These are phyloP conservation scores for Thecophora atra DNA, from an alignment of 2,888 invertebrate species.

Conservation along the genomic window DNA sequence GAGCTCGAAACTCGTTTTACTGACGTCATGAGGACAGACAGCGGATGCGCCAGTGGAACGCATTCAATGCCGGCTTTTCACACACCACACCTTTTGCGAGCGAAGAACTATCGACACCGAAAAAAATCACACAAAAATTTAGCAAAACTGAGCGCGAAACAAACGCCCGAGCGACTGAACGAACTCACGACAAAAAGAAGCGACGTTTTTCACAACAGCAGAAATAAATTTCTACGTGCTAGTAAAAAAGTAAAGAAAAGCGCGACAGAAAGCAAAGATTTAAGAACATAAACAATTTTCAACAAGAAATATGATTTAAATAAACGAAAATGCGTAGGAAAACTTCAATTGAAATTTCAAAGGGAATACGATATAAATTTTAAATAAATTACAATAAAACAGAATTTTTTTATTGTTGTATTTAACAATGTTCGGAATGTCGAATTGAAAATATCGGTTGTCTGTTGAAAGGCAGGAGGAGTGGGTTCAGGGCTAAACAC, in stretches of 20 bases:
- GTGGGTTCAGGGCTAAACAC: no score
- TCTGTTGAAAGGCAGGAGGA: no score
- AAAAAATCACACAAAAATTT: background rate
- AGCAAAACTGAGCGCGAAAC: no score
- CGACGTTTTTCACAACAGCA: conserved; percentile 6
- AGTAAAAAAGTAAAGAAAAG: conserved; percentile 33
- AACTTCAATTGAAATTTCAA: background rate
- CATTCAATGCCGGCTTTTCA: no score
- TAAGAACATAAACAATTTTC: conserved; percentile 44
- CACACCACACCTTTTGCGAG: background rate
- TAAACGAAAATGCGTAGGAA: conserved; percentile 9
- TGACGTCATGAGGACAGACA: no score
- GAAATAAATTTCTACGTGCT: conserved; percentile 4
- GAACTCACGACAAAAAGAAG: background rate
- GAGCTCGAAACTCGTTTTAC: no score
- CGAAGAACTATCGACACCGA: background rate
- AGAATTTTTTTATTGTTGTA: no score
- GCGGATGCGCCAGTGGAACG: no score
- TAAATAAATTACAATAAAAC: no score
- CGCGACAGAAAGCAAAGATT: conserved; percentile 38
- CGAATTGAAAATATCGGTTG: no score
- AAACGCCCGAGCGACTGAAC: background rate
- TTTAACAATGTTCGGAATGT: no score
- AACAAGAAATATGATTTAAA: conserved; percentile 43
- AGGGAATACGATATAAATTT: background rate